Base-by-base conservation (phyloP, 2,797 vertebrate genomes). In the Lutjanus campechanus region DNA sequence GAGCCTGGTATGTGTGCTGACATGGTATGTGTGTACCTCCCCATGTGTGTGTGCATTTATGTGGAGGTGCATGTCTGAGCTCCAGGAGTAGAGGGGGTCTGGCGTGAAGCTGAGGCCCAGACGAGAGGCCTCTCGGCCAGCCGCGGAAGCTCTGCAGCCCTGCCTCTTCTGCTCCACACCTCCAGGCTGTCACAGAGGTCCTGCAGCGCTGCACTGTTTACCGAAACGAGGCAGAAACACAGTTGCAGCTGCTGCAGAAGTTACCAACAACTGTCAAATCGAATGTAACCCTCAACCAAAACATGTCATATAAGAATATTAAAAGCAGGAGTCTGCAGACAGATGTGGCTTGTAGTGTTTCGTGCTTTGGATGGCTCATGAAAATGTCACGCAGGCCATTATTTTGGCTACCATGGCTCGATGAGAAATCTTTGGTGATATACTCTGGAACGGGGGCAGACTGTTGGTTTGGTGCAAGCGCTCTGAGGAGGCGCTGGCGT, bases 121-220 rank as follows among this genome's bases (percentile, higher is more conserved):
- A 69, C 40, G 9, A 47, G 77, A 87, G 84, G 85, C 69, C 80
- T 72, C 49, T 78, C 56, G n/a, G 68, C 46, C 73, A 75, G 85
- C 59, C 25, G 1, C 44, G 11, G 50, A 46, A 25, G 51, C 36
- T 10, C 54, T 5, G 64, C 56, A 70, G 74, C 41, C 56, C 69
- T 55, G 61, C 70, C 73, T 43, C 43, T 50, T 50, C 54, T 9
- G 66, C 63, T 63, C 73, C 78, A 53, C 47, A 75, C 69, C 85
- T 88, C 86, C 82, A 77, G 84, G 77, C 76, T 63, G 76, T 77
- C 89, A 87, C 50, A 72, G 82, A 83, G 84, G 69, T 86, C 84
- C 84, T 59, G 82, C 80, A 55, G 73, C 17, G 69, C 78, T 20
- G 61, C 60, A 10, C 15, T 44, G 53, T 74, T 81, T 50, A 65